Evolutionary conservation across 1,140 invertebrate species (phyloP), one percentile per base, ranked within the genome.

Genomic region (Cryptotermes secundus): DNA sequence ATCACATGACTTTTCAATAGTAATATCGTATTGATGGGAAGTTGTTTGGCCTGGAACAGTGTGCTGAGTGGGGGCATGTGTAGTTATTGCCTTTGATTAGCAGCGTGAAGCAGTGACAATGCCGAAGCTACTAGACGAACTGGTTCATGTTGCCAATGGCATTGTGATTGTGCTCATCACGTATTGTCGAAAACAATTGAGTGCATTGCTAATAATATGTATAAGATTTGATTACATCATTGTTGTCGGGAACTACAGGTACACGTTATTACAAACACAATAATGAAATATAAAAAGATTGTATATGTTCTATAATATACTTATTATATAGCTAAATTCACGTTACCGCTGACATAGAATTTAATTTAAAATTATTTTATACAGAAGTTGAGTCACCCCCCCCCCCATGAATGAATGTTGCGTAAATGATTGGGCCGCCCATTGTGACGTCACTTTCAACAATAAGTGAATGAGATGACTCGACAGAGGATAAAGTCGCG

Each of bases 341-440:
- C n/a, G 59, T 72, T 72, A 72, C 59, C n/a, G 31, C 59, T 72
- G 59, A 16, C 59, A 31, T 26, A 72, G 12, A n/a, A 31, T 72
- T 72, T 31, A 72, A 72, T 72, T 72, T 72, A 72, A 72, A 72
- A n/a, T 26, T n/a, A n/a, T 72, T 49, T 72, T 72, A n/a, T n/a
- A 72, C 31, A 14, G 26, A 72, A 26, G 59, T 72, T 72, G 9
- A 72, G 31, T 72, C 26, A 72, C 59, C 59, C 59, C 53, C 53
- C 59, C 59, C 53, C 53, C 59, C 59, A 31, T 72, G 26, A 72
- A 72, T 72, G n/a, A 72, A 3, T 31, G n/a, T 72, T 72, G 59
- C 59, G 59, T 72, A 72, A 72, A 72, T 72, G 59, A 72, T 72
- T 72, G n/a, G n/a, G n/a, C n/a, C 31, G 26, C 22, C n/a, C 14